Evolutionary conservation across 2,888 invertebrate species (phyloP), one percentile per base, ranked within the genome.

Genomic region (Lasioglossum morio): DNA sequence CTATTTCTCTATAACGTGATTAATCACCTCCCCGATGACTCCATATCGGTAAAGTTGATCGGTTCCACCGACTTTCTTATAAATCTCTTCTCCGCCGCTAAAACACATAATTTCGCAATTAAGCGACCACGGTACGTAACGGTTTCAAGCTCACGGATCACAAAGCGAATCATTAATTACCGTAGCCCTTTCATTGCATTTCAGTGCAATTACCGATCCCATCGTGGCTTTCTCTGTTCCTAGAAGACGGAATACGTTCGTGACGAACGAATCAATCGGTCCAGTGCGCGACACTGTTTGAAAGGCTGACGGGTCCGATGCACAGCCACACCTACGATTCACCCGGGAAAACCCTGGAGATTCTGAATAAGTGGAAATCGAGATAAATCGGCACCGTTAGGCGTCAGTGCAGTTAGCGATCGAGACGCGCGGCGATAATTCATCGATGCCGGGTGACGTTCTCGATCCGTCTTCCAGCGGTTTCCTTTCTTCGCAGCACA

Each of bases 391-490:
- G 30, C 37, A 10, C 78, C 40, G 72, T 60, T 82, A 57, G 66
- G 34, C 43, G 85, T 81, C 70, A 75, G 30, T 43, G 74, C 10
- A 66, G 66, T 66, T 66, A 66, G 27, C 53, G 70, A 83, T 72
- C 74, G 76, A 70, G 40, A n/a, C 40, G 79, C 79, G 84, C 76
- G 81, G 89, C 83, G 89, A 90, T 92, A 92, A 93, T 92, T 92
- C 91, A 93, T 91, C 86, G 90, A 87, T 77, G 43, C 84, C 34
- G 78, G 82, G 84, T 84, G 89, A 87, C 89, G 84, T 77, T 87
- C 79, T 77, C 87, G 86, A 90, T 91, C 82, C 89, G 85, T 85
- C 79, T 82, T 86, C 73, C 19, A 86, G 73, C 83, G 83, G 75
- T 76, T 66, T 37, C 63, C 69, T 78, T 78, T 83, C 82, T 84